Evolutionary conservation across 2,797 vertebrate species (phyloP).

Genomic region (Periparus ater): DNA sequence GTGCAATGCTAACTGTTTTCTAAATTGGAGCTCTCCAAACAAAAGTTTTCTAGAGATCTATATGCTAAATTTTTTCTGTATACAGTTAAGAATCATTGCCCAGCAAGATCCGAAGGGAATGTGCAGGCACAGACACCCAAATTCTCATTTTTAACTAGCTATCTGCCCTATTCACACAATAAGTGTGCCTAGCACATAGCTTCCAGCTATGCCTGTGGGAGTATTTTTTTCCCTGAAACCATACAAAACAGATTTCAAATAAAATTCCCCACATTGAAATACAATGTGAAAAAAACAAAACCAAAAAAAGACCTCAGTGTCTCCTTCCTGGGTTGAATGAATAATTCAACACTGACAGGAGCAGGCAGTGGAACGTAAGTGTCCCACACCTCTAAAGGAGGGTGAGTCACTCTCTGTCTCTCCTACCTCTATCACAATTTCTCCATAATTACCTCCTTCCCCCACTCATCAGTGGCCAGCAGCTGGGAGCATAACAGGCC

Average conservation of each 20-base stretch:
- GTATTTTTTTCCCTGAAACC: not conserved
- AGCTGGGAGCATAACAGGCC: not conserved
- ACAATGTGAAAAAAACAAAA: not conserved
- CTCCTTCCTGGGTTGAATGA: not conserved
- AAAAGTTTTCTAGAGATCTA: not conserved
- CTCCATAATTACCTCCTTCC: not conserved
- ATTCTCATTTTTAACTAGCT: not conserved
- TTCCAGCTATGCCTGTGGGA: not conserved
- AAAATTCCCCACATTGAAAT: not conserved
- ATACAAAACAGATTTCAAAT: slow-evolving; percentile 1
- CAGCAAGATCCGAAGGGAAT: not conserved
- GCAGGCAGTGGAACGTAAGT: not conserved
- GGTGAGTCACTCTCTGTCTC: not conserved
- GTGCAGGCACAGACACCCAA: not conserved
- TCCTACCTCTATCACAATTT: not conserved
- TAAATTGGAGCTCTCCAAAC: not conserved
- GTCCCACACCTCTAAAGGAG: not conserved
- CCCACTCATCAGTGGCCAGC: not conserved
- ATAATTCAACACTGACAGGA: not conserved
- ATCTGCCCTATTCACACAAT: not conserved
- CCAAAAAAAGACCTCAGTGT: not conserved
- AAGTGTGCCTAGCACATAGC: not conserved
- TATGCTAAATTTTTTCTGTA: not conserved
- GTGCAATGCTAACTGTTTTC: not conserved
- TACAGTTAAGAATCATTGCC: not conserved